These are phyloP conservation scores for Indicator indicator DNA, from an alignment of 2,113 vertebrate genomes.

Conservation along the genomic window DNA sequence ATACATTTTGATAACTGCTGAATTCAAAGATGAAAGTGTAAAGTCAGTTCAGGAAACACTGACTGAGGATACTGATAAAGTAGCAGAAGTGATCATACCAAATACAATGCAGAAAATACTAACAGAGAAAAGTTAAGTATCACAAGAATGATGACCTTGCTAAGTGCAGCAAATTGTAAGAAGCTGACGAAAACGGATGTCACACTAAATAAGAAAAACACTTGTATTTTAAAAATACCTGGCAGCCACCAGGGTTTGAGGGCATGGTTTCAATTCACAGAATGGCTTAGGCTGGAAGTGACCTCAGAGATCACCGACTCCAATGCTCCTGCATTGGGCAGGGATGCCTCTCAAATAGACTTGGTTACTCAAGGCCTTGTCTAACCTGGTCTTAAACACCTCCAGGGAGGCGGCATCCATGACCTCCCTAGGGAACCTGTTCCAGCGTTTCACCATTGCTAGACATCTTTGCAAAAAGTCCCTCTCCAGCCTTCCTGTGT, in stretches of 20 bases:
- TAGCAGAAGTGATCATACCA: conserved; percentile 18
- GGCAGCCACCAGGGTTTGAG: not conserved
- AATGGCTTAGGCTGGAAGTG: no score
- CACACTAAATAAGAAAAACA: not conserved
- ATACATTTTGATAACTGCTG: not conserved
- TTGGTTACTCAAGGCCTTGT: no score
- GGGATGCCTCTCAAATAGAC: no score
- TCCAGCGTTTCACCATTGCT: no score
- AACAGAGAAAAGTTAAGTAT: not conserved
- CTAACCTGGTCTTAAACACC: no score
- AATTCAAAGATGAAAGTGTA: not conserved
- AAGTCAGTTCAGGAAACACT: conserved; percentile 31
- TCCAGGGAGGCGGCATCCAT: no score
- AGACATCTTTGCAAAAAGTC: no score
- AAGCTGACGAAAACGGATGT: not conserved
- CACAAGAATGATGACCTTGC: not conserved
- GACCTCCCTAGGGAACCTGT: no score
- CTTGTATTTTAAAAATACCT: not conserved
- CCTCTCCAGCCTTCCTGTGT: no score
- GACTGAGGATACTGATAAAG: not conserved
- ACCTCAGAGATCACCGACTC: no score
- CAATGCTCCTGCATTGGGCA: no score
- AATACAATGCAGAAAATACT: conserved; percentile 34
- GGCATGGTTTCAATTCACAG: not conserved
- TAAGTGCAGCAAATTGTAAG: not conserved